Percentiles rank a stretch among this genome's conserved stretches.
These are phyloP conservation scores for Pempheris klunzingeri DNA, from an alignment of 2,797 vertebrate genomes.

Conservation along the genomic window DNA sequence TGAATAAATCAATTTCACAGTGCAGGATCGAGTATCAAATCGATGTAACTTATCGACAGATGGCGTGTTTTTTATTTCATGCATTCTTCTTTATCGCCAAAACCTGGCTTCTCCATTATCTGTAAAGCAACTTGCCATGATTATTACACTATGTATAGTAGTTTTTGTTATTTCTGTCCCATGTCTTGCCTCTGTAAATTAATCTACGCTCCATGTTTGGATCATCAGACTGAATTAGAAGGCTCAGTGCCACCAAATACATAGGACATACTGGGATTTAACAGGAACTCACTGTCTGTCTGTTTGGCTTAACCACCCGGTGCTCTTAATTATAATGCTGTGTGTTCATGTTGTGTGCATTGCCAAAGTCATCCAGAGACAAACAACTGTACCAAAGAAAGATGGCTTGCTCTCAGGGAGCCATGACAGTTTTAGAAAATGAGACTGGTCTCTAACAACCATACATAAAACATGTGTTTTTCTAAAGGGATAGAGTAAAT, in stretches of 20 bases:
- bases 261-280: not conserved
- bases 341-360: not conserved
- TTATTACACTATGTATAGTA: not conserved
- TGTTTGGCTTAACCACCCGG: not conserved
- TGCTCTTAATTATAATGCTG: not conserved
- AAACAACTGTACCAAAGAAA: conserved; percentile 2
- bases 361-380: conserved; percentile 6
- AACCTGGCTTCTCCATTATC: not conserved
- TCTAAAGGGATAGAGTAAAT: conserved; percentile 14
- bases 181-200: not conserved
- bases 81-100: not conserved
- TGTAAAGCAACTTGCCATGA: too few relatives aligned
- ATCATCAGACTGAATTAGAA: conserved; percentile 4
- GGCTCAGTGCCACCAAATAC: not conserved
- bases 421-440: conserved; percentile 4
- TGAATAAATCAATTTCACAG: not conserved
- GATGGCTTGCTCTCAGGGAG: conserved; percentile 22
- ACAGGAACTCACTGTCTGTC: not conserved
- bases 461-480: conserved; percentile 63
- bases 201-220: not conserved
- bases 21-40: not conserved
- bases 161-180: not conserved
- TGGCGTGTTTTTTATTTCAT: not conserved
- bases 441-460: conserved; percentile 26
- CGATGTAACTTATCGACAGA: not conserved